A percentile compares a stretch with the other conserved stretches of the same genome.
These are phyloP conservation scores for Amyelois transitella DNA, from an alignment of 1,140 invertebrate species.

Conservation along the genomic window DNA sequence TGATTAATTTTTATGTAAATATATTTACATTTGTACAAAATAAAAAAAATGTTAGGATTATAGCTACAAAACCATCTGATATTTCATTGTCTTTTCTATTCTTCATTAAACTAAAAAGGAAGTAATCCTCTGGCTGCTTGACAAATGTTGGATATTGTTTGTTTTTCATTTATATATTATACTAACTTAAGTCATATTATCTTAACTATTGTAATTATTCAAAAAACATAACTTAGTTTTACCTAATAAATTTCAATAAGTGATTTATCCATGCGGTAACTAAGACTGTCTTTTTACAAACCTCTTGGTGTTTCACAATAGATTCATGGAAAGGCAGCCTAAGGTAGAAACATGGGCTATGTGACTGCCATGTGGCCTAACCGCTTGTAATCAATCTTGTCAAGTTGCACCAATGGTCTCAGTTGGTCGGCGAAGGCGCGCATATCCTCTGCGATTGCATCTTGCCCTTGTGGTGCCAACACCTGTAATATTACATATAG, in stretches of 20 bases:
- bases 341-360: conserved; percentile 37
- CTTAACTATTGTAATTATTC: no score
- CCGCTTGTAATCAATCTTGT: conserved; percentile 93
- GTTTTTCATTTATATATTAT: neutral
- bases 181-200: neutral
- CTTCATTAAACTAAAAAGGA: no score
- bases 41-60: no score
- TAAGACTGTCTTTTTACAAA: conserved; percentile 14
- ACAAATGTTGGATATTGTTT: neutral
- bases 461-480: conserved; percentile 93
- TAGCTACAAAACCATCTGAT: no score
- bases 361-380: conserved; percentile 76
- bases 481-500: conserved; percentile 65
- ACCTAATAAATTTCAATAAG: neutral
- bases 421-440: conserved; percentile 95
- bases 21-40: no score
- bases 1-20: no score
- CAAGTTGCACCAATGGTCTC: conserved; percentile 90
- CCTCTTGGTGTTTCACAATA: neutral
- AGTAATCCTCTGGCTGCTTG: no score
- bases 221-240: no score
- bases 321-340: conserved; percentile 16
- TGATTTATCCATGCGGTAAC: neutral
- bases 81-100: no score
- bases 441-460: conserved; percentile 97